A percentile compares a stretch with the other conserved stretches of the same genome.
phyloP scores from a whole-genome alignment of 2,797 vertebrate species.

The Tragopan temminckii region DNA sequence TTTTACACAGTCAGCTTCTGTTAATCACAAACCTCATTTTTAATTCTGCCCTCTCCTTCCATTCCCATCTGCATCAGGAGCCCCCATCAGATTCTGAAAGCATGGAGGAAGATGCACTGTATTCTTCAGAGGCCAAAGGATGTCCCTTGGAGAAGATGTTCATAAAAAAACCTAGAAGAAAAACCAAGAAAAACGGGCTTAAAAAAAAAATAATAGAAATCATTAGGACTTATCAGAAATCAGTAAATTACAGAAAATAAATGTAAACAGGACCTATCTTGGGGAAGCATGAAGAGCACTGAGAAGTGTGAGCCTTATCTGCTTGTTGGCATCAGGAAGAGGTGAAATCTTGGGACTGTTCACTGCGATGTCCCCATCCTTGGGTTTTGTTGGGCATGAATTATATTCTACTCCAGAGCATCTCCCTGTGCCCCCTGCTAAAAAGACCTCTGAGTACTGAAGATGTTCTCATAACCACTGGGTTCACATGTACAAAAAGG shows the following conservation, averaged over 20 bases:
- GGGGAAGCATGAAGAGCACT: not conserved
- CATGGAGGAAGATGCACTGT: fast-evolving
- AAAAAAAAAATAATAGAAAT: not conserved
- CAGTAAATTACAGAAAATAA: not conserved
- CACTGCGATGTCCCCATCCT: not conserved
- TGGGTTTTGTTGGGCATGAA: not conserved
- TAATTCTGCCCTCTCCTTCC: not conserved
- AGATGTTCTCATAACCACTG: not conserved
- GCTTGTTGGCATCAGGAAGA: not conserved
- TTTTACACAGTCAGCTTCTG: not conserved
- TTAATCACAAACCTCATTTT: not conserved
- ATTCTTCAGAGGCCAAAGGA: not conserved
- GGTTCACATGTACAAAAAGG: not conserved
- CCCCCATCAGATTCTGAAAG: not conserved
- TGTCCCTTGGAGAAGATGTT: not conserved
- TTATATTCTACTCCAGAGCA: not conserved
- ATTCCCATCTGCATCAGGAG: not conserved
- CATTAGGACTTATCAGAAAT: not conserved
- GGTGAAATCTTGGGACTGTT: not conserved
- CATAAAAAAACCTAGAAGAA: not conserved
- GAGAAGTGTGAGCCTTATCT: not conserved
- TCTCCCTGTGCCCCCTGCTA: not conserved
- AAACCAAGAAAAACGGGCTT: not conserved
- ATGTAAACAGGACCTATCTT: not conserved
- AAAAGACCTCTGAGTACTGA: not conserved